Conservation (phyloP, 2,113 vertebrate species). For the Cololabis saira region DNA sequence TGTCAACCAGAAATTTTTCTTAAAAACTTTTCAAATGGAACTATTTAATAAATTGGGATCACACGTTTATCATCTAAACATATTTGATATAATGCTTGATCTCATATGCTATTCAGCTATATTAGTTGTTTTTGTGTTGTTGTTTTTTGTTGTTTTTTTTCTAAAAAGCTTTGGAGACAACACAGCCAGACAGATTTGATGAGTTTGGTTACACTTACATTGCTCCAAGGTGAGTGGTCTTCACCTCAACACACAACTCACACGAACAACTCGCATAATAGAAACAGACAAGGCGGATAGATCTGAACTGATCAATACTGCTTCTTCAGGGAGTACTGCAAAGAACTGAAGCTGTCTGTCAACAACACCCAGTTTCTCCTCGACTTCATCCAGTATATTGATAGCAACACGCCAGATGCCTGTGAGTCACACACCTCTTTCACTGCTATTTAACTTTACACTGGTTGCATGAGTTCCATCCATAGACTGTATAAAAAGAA, state of each 20-base stretch:
- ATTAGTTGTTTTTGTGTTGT: not conserved
- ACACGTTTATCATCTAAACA: too few relatives aligned
- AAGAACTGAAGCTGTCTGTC: slow-evolving; percentile 88
- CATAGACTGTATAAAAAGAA: too few relatives aligned
- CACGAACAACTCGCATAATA: too few relatives aligned
- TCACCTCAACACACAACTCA: not conserved
- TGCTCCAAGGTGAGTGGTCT: slow-evolving; percentile 90
- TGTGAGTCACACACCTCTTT: slow-evolving; percentile 87
- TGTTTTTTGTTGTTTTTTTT: slow-evolving; percentile 40
- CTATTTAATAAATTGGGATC: too few relatives aligned
- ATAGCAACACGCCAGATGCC: slow-evolving; percentile 88
- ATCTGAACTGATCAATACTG: slow-evolving; percentile 28
- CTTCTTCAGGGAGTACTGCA: slow-evolving; percentile 94
- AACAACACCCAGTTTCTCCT: slow-evolving; percentile 97
- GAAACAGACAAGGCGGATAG: not conserved
- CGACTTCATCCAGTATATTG: slow-evolving; percentile 93
- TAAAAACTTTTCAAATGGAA: not conserved
- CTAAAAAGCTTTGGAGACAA: slow-evolving; percentile 86
- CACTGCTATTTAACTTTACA: slow-evolving; percentile 14
- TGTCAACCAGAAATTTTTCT: not conserved
- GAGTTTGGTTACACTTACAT: slow-evolving; percentile 91
- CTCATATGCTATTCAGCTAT: not conserved
- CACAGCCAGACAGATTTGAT: slow-evolving; percentile 89
- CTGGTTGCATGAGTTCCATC: slow-evolving; percentile 17
- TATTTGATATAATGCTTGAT: not conserved